Evolutionary conservation across 2,888 invertebrate species (phyloP).

Genomic region (Habrosyne pyritoides): DNA sequence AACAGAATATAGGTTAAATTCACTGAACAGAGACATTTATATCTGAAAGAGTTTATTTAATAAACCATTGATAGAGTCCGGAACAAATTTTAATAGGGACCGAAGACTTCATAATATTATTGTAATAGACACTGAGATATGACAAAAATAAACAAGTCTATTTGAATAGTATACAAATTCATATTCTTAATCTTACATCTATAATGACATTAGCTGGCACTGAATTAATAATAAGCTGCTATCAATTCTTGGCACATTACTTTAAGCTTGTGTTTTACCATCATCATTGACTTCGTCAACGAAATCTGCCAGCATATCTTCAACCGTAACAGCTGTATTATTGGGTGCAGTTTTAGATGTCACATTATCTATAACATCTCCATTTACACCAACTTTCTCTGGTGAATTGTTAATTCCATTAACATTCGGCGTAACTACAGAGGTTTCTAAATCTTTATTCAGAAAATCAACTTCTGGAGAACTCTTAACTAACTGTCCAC

Average conservation of each 20-base stretch:
- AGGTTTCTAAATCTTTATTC: conserved; percentile 24
- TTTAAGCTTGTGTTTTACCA: conserved; percentile 32
- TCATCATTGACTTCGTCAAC: conserved; percentile 73
- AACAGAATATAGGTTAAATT: no score
- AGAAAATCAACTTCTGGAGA: conserved; percentile 52
- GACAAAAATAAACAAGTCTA: background rate
- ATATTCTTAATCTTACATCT: background rate
- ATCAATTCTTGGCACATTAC: conserved; percentile 16
- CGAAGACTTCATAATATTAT: background rate
- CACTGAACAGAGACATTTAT: no score
- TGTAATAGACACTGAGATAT: background rate
- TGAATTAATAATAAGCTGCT: background rate
- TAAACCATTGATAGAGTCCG: no score
- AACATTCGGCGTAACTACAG: conserved; percentile 36
- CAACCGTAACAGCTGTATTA: conserved; percentile 47
- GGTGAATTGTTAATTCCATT: conserved; percentile 46
- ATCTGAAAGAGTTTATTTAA: no score
- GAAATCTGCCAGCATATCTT: conserved; percentile 78
- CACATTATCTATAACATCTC: conserved; percentile 19
- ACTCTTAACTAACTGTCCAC: conserved; percentile 57
- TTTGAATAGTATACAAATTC: background rate
- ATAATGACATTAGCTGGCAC: background rate
- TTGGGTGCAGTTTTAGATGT: conserved; percentile 27
- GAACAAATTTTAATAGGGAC: no score
- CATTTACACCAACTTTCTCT: conserved; percentile 34